These are phyloP conservation scores for Trichogramma dendrolimi DNA, from an alignment of 2,888 invertebrate species.

Conservation along the genomic window DNA sequence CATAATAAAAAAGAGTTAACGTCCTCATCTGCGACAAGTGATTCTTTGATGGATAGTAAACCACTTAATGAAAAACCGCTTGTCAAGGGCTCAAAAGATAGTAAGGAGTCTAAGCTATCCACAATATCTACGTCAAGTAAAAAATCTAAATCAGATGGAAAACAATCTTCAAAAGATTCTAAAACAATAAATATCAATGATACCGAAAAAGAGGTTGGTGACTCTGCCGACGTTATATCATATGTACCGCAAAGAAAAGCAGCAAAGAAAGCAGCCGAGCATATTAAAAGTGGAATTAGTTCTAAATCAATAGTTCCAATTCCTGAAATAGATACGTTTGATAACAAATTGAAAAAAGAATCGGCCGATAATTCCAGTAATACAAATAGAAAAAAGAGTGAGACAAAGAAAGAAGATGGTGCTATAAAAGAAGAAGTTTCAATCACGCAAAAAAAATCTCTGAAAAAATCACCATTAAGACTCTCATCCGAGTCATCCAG, in stretches of 20 bases:
- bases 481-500: constrained; percentile 57
- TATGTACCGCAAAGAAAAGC: constrained; percentile 88
- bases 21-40: constrained; percentile 38
- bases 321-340: constrained; percentile 42
- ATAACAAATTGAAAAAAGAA: constrained; percentile 45
- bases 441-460: constrained; percentile 24
- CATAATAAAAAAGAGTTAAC: constrained; percentile 48
- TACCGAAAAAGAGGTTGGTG: constrained; percentile 63
- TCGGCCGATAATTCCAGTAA: constrained; percentile 26
- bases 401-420: constrained; percentile 40
- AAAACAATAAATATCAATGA: constrained; percentile 59
- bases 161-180: constrained; percentile 45
- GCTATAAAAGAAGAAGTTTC: constrained; percentile 41
- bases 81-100: constrained; percentile 18
- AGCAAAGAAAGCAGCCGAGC: constrained; percentile 86
- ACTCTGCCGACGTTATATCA: constrained; percentile 63
- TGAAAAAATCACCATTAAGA: constrained; percentile 37
- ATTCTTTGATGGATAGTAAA: constrained; percentile 8
- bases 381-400: constrained; percentile 38
- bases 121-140: constrained; percentile 34
- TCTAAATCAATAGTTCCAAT: constrained; percentile 52
- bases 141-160: constrained; percentile 44
- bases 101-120: not conserved
- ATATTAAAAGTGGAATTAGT: constrained; percentile 76
- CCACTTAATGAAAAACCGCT: constrained; percentile 19